Base-by-base conservation (phyloP, 2,888 invertebrate genomes). In the Ochropleura plecta region DNA sequence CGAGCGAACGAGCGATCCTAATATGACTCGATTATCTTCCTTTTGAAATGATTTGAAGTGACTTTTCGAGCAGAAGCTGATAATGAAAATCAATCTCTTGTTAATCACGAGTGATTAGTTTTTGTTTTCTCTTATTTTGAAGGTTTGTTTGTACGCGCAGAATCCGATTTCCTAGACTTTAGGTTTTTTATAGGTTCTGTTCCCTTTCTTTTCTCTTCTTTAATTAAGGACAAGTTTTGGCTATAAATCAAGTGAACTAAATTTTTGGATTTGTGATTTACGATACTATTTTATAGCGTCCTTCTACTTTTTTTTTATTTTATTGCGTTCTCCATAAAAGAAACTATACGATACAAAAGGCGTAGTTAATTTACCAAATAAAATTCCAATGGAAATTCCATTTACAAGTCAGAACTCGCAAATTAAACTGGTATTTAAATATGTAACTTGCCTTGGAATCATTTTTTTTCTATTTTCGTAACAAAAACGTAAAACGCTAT, bases 371-470 rank as follows among this genome's bases (percentile, higher is more conserved):
- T 16, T 16, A 42, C 42, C n/a, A 18, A n/a, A 44, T n/a, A 44
- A 42, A 0, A 62, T 42, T 42, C 16, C 18, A 42, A 42, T 44
- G 44, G 44, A 44, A 62, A 44, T 62, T 44, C n/a, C 30, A 30
- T 30, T 18, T 14, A 53, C n/a, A 70, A 12, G 12, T 46, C 44
- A 30, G 46, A 12, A 40, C 70, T 14, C n/a, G 51, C 16, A 53
- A 70, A 73, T 42, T 53, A 48, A 12, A 71, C 62, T 48, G 16
- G 60, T 46, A 66, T 76, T 49, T 66, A 48, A 76, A 66, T 73
- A 42, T 48, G 4, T 57, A 57, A 66, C 44, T 62, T 51, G 49
- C 44, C 55, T 66, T 76, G 53, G 9, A 40, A 42, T 59, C 0
- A n/a, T 9, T 40, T 5, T 16, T 20, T 51, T 76, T 62, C 12